These are phyloP conservation scores for Catostylus mosaicus DNA, from an alignment of 30 jellyfish, hydroid and myxozoan species.

Conservation along the genomic window DNA sequence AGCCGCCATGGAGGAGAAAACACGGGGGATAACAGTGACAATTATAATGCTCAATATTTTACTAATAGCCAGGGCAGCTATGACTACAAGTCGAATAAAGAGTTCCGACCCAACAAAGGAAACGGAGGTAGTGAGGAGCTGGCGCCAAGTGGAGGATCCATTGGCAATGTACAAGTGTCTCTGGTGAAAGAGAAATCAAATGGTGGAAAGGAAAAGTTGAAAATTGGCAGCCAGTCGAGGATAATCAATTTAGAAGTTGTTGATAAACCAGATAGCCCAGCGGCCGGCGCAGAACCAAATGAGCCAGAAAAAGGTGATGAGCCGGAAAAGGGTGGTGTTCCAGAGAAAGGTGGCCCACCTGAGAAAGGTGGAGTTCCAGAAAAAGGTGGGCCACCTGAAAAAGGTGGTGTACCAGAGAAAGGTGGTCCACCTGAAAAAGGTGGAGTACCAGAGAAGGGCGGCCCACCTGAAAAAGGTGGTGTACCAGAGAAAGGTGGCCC, in stretches of 20 bases:
- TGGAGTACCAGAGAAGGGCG: slow-evolving; percentile 9
- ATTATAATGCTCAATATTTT: slow-evolving; percentile 15
- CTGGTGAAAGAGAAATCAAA: slow-evolving; percentile 18
- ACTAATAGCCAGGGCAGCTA: slow-evolving; percentile 8
- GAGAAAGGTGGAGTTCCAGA: slow-evolving; percentile 39
- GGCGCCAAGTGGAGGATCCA: slow-evolving; percentile 31
- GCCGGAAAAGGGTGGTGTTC: slow-evolving; percentile 23
- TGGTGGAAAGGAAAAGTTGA: background rate
- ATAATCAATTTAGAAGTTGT: slow-evolving; percentile 41
- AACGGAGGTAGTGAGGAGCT: slow-evolving; percentile 31
- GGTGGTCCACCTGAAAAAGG: slow-evolving; percentile 7
- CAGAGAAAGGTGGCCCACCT: slow-evolving; percentile 43
- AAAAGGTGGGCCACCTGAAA: slow-evolving; percentile 6
- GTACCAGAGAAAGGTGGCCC: slow-evolving; percentile 13
- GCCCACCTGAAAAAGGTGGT: slow-evolving; percentile 18
- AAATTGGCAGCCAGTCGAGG: slow-evolving; percentile 27
- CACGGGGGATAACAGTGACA: background rate
- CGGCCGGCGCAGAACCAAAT: slow-evolving; percentile 1
- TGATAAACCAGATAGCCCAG: slow-evolving; percentile 36
- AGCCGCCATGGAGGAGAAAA: background rate
- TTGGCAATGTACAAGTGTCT: slow-evolving; percentile 5
- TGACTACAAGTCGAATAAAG: slow-evolving; percentile 21
- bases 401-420: slow-evolving; percentile 5
- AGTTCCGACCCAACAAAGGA: background rate
- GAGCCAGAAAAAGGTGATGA: slow-evolving; percentile 8